Percentiles rank a stretch among this genome's conserved stretches.
Conservation (phyloP, 2,797 vertebrate genomes). For the Antrozous pallidus region DNA sequence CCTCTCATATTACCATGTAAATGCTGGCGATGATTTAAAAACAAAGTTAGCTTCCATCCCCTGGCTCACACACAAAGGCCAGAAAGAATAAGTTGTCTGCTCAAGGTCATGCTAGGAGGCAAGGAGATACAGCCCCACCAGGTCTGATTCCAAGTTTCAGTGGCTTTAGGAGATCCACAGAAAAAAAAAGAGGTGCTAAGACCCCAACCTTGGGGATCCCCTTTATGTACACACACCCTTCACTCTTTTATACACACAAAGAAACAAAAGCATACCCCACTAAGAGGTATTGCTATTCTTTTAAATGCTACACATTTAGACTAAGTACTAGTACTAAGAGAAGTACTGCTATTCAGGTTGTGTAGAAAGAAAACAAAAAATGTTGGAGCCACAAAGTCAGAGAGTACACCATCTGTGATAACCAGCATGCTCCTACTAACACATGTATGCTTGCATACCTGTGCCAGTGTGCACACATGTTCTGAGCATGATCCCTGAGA, state of each 20-base stretch:
- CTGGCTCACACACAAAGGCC: background rate
- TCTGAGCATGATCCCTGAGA: background rate
- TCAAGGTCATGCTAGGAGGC: background rate
- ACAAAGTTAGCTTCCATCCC: background rate
- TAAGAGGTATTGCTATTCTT: background rate
- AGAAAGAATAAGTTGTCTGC: background rate
- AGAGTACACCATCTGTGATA: fast-evolving
- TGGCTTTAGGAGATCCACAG: background rate
- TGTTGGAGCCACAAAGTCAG: background rate
- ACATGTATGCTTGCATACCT: fast-evolving
- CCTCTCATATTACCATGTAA: background rate
- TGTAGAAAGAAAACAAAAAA: background rate
- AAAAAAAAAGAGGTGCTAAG: background rate
- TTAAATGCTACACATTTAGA: background rate
- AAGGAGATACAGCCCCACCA: background rate
- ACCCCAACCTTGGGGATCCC: background rate
- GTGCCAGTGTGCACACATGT: background rate
- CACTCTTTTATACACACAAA: background rate
- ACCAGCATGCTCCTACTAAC: background rate
- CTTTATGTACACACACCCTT: no score
- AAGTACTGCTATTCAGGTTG: background rate
- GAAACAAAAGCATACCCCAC: background rate
- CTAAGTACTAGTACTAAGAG: background rate
- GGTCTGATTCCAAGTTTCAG: background rate
- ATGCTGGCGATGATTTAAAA: background rate